Percentiles rank a stretch among this genome's conserved stretches.
Conservation (phyloP, 2,888 invertebrate genomes). For the Drosophila atroscutellata region DNA sequence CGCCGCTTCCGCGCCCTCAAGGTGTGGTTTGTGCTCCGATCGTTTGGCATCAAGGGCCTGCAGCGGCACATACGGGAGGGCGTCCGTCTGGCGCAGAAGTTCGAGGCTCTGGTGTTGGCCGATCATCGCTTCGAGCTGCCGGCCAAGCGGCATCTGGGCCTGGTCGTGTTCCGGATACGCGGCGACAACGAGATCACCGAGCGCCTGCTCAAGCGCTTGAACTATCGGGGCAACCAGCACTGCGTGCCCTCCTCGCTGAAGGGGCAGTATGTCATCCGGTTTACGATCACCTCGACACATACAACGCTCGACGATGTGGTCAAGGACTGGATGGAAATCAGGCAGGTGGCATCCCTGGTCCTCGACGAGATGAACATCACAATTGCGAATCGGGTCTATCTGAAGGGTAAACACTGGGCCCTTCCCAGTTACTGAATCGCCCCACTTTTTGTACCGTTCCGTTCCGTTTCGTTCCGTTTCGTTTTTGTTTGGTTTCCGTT, state of each 20-base stretch:
- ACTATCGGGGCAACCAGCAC: conserved; percentile 94
- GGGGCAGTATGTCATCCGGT: conserved; percentile 93
- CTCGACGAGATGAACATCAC: conserved; percentile 88
- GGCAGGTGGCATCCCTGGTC: conserved; percentile 89
- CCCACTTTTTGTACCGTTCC: conserved; percentile 3
- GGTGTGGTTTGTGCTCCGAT: conserved; percentile 98
- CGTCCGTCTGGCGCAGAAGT: conserved; percentile 94
- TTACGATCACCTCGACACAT: conserved; percentile 96
- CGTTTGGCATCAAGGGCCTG: conserved; percentile 95
- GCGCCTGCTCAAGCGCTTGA: conserved; percentile 93
- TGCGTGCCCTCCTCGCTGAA: conserved; percentile 98
- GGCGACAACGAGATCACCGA: conserved; percentile 96
- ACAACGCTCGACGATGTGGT: conserved; percentile 91
- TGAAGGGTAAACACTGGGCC: conserved; percentile 88
- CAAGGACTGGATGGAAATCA: conserved; percentile 95
- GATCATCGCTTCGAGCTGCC: conserved; percentile 96
- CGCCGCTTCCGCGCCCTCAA: conserved; percentile 96
- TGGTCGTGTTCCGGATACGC: conserved; percentile 95
- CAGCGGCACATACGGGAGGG: conserved; percentile 97
- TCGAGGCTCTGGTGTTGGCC: conserved; percentile 93
- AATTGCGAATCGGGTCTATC: conserved; percentile 87
- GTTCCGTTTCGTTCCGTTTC: not conserved
- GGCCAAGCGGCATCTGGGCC: conserved; percentile 91
- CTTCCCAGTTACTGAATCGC: conserved; percentile 39
- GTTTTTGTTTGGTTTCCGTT: not conserved